Evolutionary conservation across 2,113 vertebrate species (phyloP).

Genomic region (Haliaeetus leucogaster): DNA sequence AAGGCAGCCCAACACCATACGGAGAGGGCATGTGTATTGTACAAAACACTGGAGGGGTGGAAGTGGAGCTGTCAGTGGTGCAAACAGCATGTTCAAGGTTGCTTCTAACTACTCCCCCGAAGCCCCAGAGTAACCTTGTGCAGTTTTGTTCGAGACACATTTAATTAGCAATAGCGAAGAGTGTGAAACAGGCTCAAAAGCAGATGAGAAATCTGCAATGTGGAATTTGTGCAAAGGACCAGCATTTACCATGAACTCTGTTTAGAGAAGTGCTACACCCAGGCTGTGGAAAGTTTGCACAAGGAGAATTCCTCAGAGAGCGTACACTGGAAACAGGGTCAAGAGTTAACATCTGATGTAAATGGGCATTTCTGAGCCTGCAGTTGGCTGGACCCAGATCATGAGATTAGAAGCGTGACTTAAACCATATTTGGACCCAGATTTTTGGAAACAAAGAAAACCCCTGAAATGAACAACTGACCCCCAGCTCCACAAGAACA

Average conservation of each 20-base stretch:
- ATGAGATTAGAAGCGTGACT: neutral
- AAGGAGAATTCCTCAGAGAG: slow-evolving; percentile 32
- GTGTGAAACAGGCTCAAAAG: neutral
- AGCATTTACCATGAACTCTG: neutral
- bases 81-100: neutral
- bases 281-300: neutral
- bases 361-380: slow-evolving; percentile 12
- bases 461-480: neutral
- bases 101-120: neutral
- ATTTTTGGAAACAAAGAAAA: neutral
- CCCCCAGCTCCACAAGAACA: neutral
- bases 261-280: neutral
- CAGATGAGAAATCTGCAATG: neutral
- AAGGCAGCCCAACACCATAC: neutral
- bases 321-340: neutral
- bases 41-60: neutral
- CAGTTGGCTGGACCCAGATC: neutral
- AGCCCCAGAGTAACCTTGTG: neutral
- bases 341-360: slow-evolving; percentile 2
- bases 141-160: neutral
- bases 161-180: neutral
- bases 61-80: neutral
- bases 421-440: neutral
- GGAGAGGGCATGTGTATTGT: rapidly evolving
- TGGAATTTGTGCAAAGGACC: neutral